Evolutionary conservation across 2,888 invertebrate genomes (phyloP).

Genomic region (Pheosia tremula): DNA sequence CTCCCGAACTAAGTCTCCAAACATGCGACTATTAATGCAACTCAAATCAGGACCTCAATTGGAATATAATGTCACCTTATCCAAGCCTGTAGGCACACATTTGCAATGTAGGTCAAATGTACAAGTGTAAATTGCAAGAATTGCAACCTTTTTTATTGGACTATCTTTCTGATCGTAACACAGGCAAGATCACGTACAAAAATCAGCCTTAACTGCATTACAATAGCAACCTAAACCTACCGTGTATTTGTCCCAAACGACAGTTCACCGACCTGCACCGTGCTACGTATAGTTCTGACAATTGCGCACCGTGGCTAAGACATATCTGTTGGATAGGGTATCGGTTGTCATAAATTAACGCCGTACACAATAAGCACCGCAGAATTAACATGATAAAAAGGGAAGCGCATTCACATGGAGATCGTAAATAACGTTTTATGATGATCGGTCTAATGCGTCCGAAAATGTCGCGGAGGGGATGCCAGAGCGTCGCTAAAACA

Average conservation of each 20-base stretch:
- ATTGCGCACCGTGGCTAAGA: neutral
- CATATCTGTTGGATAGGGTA: slow-evolving; percentile 19
- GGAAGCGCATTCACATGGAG: slow-evolving; percentile 70
- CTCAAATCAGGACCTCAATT: too few relatives aligned
- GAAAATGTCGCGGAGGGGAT: slow-evolving; percentile 65
- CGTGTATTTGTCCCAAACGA: neutral
- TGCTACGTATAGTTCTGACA: neutral
- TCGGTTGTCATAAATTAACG: slow-evolving; percentile 64
- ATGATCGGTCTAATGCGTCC: slow-evolving; percentile 75
- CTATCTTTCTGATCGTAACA: too few relatives aligned
- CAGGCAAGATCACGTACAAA: too few relatives aligned
- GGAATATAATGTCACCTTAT: too few relatives aligned
- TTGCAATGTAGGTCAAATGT: too few relatives aligned
- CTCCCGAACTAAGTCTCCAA: too few relatives aligned
- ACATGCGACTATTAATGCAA: too few relatives aligned
- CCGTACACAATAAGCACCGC: slow-evolving; percentile 58
- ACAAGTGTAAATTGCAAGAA: too few relatives aligned
- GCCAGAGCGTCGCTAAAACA: slow-evolving; percentile 10
- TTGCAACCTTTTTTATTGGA: too few relatives aligned
- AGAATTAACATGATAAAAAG: slow-evolving; percentile 81
- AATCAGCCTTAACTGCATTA: too few relatives aligned
- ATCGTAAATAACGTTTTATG: slow-evolving; percentile 80
- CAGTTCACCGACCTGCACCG: neutral
- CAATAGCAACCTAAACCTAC: too few relatives aligned
- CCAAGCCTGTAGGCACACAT: too few relatives aligned